Evolutionary conservation across 2,888 invertebrate genomes (phyloP).

Genomic region (Shargacucullia verbasci): DNA sequence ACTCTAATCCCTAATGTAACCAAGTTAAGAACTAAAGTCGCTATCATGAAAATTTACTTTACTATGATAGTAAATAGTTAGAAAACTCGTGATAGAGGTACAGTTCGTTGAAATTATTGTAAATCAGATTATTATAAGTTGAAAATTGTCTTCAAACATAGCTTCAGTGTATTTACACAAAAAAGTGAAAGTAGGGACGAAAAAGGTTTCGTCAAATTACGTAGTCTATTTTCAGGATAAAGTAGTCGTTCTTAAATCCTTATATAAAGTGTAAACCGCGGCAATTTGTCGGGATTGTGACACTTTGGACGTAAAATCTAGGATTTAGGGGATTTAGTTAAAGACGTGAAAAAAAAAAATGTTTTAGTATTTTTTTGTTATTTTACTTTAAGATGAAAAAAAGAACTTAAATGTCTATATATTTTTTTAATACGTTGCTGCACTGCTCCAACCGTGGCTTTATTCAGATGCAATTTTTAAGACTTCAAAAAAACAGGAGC

Average conservation of each 20-base stretch:
- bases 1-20: too few species aligned
- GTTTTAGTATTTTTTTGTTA: conserved; percentile 1
- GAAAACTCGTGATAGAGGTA: conserved; percentile 1
- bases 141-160: conserved; percentile 22
- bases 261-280: conserved; percentile 15
- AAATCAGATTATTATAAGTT: conserved; percentile 8
- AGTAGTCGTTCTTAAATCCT: conserved; percentile 22
- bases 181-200: conserved; percentile 3
- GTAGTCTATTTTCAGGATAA: conserved; percentile 23
- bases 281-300: conserved; percentile 6
- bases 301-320: conserved; percentile 5
- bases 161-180: conserved; percentile 16
- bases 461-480: too few species aligned
- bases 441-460: too few species aligned
- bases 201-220: conserved; percentile 23
- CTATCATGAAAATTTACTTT: too few species aligned
- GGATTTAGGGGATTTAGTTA: not conserved
- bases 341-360: not conserved
- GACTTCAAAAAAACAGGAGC: too few species aligned
- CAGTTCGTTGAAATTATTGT: conserved; percentile 15
- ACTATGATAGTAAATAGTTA: too few species aligned
- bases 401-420: too few species aligned
- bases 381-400: too few species aligned
- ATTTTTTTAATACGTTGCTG: too few species aligned
- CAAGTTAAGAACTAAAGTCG: too few species aligned